Base-by-base conservation (phyloP, 2,888 invertebrate species). In the Caenorhabditis imperialis region DNA sequence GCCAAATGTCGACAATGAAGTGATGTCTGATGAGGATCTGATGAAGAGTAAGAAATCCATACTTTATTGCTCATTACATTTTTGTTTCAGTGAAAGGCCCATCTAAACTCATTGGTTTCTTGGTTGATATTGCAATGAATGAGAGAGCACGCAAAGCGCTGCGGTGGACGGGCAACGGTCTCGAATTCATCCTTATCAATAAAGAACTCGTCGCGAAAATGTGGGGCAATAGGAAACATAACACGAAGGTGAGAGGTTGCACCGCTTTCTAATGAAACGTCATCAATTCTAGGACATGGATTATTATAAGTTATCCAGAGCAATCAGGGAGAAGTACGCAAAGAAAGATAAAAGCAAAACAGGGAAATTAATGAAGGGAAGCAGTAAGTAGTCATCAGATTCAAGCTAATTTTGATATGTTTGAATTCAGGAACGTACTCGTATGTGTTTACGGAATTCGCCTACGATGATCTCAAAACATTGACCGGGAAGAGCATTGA, bases 201-300 rank as follows among this genome's bases (percentile, higher is more conserved):
- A 53, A 60, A 18, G 70, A 75, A 37, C 35, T 60, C 7, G 61
- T 67, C 2, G 70, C 75, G 1, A 63, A 42, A 25, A 70, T 75
- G 75, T 75, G 75, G 75, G 75, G 75, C 3, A 71, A 65, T n/a
- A 23, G 65, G 18, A 75, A 75, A 48, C 63, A 75, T 30, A 75
- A 75, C 23, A 70, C 65, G 2, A 70, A 65, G 25, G 72, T 58
- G 14, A 27, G n/a, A n/a, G n/a, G n/a, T n/a, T n/a, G n/a, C n/a
- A n/a, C n/a, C n/a, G n/a, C 16, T 35, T 45, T 16, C 16, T 14
- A 12, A 8, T 1, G 10, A 5, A 22, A 22, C 45, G 16, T 20
- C 16, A 40, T 33, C 1, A 7, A 40, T 37, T 62, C 44, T 23
- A 72, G 55, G 58, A 75, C 8, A 75, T 75, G 75, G 57, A 61